Evolutionary conservation across 2,888 invertebrate species (phyloP).

Genomic region (Thecophora atra): DNA sequence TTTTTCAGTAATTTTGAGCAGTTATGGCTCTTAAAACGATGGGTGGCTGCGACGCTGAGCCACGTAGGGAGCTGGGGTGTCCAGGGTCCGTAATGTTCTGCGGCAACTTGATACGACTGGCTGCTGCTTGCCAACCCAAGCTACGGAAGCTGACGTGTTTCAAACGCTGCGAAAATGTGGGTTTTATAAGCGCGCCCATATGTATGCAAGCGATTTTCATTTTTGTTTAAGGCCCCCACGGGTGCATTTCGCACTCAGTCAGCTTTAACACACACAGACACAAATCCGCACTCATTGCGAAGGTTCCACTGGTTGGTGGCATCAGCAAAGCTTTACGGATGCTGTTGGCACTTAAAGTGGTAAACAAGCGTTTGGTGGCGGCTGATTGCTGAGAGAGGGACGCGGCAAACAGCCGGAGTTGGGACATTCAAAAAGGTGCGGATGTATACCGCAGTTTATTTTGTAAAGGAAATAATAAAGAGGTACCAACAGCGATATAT

Average conservation of each 20-base stretch:
- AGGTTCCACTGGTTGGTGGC: constrained; percentile 8
- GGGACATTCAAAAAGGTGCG: constrained; percentile 30
- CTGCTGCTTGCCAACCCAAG: constrained; percentile 24
- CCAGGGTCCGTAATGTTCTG: no score
- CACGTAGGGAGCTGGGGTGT: constrained; percentile 1
- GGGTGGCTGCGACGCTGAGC: constrained; percentile 33
- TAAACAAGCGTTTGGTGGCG: constrained; percentile 1
- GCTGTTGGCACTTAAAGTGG: constrained; percentile 26
- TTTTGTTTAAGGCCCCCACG: constrained; percentile 67
- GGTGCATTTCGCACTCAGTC: constrained; percentile 67
- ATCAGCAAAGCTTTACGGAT: neutral
- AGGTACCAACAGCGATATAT: constrained; percentile 45
- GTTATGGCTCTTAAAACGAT: constrained; percentile 61
- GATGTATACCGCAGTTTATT: constrained; percentile 43
- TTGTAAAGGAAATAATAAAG: constrained; percentile 45
- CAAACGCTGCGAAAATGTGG: constrained; percentile 38
- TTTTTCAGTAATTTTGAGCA: constrained; percentile 51
- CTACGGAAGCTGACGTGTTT: constrained; percentile 22
- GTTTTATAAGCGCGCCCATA: constrained; percentile 66
- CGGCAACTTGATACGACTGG: constrained; percentile 10
- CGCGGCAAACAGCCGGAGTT: neutral
- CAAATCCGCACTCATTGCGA: constrained; percentile 30
- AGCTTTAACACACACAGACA: constrained; percentile 38
- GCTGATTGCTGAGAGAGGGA: neutral
- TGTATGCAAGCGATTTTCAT: constrained; percentile 68